These are phyloP conservation scores for Fringilla coelebs DNA, from an alignment of 2,797 vertebrate species.

Conservation along the genomic window DNA sequence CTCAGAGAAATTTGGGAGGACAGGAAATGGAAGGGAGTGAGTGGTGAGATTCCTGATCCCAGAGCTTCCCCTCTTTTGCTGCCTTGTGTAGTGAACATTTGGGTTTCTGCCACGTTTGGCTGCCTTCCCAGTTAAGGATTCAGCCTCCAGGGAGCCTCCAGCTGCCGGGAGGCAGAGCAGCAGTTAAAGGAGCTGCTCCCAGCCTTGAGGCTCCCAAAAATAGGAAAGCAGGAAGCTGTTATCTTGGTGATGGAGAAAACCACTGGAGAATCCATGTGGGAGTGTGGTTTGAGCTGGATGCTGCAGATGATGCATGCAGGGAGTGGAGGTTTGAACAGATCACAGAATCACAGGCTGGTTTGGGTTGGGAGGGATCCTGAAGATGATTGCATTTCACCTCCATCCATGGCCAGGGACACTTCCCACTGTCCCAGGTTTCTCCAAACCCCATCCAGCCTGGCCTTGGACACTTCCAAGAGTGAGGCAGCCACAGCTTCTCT, in stretches of 20 bases:
- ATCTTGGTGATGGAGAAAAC: not conserved
- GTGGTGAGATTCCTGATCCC: not conserved
- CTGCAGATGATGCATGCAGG: not conserved
- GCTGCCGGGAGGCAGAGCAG: not conserved
- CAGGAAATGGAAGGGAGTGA: not conserved
- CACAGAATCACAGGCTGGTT: not conserved
- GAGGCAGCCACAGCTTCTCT: not conserved
- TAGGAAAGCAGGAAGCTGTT: not conserved
- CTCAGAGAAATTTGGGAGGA: not conserved
- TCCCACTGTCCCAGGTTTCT: not conserved
- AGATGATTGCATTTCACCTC: not conserved
- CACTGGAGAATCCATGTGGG: rapidly evolving
- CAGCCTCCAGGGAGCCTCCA: not conserved
- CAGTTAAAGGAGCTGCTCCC: not conserved
- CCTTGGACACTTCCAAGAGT: not conserved
- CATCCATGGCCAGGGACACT: not conserved
- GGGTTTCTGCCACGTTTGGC: not conserved
- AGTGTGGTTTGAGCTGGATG: not conserved
- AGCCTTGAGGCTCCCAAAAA: not conserved
- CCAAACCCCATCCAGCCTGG: rapidly evolving
- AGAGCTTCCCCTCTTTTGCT: not conserved
- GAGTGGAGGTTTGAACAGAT: rapidly evolving
- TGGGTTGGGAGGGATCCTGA: not conserved
- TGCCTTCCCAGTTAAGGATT: not conserved
- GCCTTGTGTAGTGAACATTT: not conserved